phyloP scores from a whole-genome alignment of 2,113 vertebrate species.

The Platysternon megacephalum region DNA sequence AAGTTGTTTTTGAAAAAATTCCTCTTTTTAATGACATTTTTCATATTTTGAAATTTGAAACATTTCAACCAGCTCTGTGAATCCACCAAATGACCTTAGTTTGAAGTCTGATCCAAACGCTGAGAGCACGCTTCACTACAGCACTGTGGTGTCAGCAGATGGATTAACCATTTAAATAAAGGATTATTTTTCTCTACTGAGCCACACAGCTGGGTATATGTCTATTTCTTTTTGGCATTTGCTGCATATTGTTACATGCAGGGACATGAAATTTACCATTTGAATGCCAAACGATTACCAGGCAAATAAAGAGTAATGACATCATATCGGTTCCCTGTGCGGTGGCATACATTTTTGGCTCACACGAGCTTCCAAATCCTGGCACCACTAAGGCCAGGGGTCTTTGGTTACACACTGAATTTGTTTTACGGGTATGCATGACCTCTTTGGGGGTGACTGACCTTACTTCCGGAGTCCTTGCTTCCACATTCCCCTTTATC shows the following conservation, averaged over 20 bases:
- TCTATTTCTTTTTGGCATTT: neutral
- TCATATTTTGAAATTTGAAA: slow-evolving; percentile 17
- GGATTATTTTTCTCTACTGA: slow-evolving; percentile 24
- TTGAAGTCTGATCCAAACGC: neutral
- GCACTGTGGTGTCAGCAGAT: neutral
- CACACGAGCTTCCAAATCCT: slow-evolving; percentile 52
- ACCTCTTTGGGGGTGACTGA: slow-evolving; percentile 90
- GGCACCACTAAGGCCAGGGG: slow-evolving; percentile 53
- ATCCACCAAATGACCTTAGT: neutral
- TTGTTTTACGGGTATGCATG: slow-evolving; percentile 79
- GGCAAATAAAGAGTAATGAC: slow-evolving; percentile 54
- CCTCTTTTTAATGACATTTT: neutral
- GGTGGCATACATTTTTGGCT: neutral
- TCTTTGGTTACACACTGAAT: slow-evolving; percentile 74
- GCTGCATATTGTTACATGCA: neutral
- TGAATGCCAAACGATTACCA: slow-evolving; percentile 12
- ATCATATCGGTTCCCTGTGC: neutral
- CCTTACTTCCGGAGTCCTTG: slow-evolving; percentile 99
- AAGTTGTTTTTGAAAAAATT: neutral
- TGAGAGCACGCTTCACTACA: neutral
- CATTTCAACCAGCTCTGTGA: slow-evolving; percentile 23
- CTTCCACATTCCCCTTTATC: slow-evolving; percentile 98
- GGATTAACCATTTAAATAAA: neutral
- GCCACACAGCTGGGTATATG: neutral
- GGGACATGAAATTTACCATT: neutral